A percentile compares a stretch with the other conserved stretches of the same genome.
Evolutionary conservation across 2,888 invertebrate species (phyloP).

Genomic region (Ramazzottius varieornatus): DNA sequence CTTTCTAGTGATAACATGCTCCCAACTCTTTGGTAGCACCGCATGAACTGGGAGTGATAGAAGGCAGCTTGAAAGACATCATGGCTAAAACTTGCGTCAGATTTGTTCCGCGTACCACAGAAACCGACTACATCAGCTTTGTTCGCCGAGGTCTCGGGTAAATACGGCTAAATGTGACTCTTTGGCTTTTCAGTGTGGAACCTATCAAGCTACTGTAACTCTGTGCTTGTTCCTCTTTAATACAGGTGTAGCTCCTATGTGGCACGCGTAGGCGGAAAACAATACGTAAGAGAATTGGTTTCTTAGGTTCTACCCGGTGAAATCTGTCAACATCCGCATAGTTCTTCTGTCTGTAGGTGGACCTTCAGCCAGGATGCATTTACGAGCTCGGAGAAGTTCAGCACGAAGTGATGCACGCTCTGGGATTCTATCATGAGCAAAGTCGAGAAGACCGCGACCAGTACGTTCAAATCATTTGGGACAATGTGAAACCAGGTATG

Average conservation of each 20-base stretch:
- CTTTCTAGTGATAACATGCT: too few species aligned
- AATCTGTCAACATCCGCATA: too few species aligned
- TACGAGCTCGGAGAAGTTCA: slow-evolving; percentile 16
- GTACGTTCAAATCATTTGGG: slow-evolving; percentile 20
- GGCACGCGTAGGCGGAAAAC: slow-evolving; percentile 15
- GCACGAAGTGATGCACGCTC: slow-evolving; percentile 20
- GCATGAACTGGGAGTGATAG: neutral
- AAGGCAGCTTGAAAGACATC: neutral
- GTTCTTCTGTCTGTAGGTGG: too few species aligned
- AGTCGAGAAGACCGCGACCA: slow-evolving; percentile 23
- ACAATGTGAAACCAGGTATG: slow-evolving; percentile 21
- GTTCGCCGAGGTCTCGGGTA: neutral
- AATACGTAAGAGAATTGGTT: too few species aligned
- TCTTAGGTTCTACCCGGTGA: too few species aligned
- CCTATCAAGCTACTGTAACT: too few species aligned
- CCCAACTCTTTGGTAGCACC: neutral
- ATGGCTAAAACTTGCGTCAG: slow-evolving; percentile 15
- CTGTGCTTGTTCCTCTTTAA: neutral
- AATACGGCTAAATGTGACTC: too few species aligned
- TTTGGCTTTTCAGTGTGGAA: too few species aligned
- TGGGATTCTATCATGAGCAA: slow-evolving; percentile 21
- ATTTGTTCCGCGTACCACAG: slow-evolving; percentile 13
- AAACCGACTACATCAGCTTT: slow-evolving; percentile 12
- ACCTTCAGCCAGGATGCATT: slow-evolving; percentile 14
- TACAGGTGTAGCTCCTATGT: slow-evolving; percentile 17